Conservation (phyloP, 2,113 vertebrate genomes). For the Hippopotamus amphibius region DNA sequence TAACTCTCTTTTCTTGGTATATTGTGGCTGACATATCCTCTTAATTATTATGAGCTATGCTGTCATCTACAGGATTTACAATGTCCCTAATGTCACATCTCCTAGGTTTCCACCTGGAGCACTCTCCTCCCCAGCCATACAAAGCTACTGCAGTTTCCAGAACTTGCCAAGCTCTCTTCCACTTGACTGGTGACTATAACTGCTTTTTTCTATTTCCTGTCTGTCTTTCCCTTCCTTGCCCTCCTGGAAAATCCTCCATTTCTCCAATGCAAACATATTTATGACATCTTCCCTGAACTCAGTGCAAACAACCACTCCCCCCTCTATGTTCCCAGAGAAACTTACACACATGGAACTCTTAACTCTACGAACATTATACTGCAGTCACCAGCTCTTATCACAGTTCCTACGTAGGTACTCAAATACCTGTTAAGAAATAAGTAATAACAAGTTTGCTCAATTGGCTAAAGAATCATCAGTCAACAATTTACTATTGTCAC, state of each 20-base stretch:
- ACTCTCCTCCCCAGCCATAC: not conserved
- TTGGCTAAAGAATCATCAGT: conserved; percentile 82
- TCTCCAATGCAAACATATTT: not conserved
- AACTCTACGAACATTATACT: not conserved
- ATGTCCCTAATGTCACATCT: not conserved
- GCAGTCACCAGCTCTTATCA: not conserved
- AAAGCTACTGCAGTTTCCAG: not conserved
- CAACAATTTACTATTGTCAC: conserved; percentile 84
- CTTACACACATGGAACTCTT: not conserved
- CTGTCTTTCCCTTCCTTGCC: not conserved
- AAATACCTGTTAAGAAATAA: conserved; percentile 28
- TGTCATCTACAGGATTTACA: not conserved
- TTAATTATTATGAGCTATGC: not conserved
- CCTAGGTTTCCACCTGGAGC: not conserved
- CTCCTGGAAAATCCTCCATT: not conserved
- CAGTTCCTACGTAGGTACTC: not conserved
- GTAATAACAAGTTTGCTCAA: conserved; percentile 44
- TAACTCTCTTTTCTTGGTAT: not conserved
- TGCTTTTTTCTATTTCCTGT: not conserved
- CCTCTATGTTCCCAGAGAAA: not conserved
- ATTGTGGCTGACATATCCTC: not conserved
- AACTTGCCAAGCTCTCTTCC: not conserved
- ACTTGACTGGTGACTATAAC: not conserved
- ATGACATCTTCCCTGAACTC: not conserved
- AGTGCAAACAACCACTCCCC: not conserved